Percentiles rank a stretch among this genome's conserved stretches.
Conservation (phyloP, 2,113 vertebrate species). For the Melanotaenia duboulayi region DNA sequence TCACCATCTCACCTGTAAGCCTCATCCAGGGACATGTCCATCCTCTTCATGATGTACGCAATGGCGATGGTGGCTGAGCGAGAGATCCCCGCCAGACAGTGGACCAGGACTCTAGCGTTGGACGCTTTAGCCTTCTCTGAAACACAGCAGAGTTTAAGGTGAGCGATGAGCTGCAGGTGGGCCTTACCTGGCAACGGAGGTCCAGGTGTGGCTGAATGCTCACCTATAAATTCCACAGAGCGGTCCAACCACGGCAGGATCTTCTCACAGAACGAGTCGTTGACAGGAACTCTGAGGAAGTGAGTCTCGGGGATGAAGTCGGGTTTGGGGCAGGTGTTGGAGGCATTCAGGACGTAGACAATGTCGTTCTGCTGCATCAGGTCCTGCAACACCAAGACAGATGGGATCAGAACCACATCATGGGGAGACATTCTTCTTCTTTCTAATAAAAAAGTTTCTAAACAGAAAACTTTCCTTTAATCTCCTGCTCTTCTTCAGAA, state of each 20-base stretch:
- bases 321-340: constrained; percentile 95
- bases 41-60: constrained; percentile 88
- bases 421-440: too few relatives aligned
- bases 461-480: too few relatives aligned
- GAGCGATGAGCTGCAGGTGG: background rate
- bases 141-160: constrained; percentile 32
- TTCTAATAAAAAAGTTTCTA: too few relatives aligned
- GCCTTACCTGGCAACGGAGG: background rate
- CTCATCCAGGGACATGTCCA: constrained; percentile 85
- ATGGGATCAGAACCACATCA: background rate
- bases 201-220: constrained; percentile 32
- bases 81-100: constrained; percentile 86
- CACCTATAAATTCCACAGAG: constrained; percentile 97
- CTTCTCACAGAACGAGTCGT: constrained; percentile 97
- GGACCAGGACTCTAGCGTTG: constrained; percentile 84
- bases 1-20: constrained; percentile 81
- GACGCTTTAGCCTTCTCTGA: constrained; percentile 95
- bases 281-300: constrained; percentile 95
- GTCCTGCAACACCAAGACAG: constrained; percentile 79
- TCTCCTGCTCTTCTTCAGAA: too few relatives aligned
- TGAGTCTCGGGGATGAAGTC: constrained; percentile 95
- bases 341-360: constrained; percentile 92
- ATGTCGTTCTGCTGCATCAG: constrained; percentile 97
- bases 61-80: constrained; percentile 86
- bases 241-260: constrained; percentile 96